Evolutionary conservation across 2,797 vertebrate genomes (phyloP).

Genomic region (Malacoctenus gilli): DNA sequence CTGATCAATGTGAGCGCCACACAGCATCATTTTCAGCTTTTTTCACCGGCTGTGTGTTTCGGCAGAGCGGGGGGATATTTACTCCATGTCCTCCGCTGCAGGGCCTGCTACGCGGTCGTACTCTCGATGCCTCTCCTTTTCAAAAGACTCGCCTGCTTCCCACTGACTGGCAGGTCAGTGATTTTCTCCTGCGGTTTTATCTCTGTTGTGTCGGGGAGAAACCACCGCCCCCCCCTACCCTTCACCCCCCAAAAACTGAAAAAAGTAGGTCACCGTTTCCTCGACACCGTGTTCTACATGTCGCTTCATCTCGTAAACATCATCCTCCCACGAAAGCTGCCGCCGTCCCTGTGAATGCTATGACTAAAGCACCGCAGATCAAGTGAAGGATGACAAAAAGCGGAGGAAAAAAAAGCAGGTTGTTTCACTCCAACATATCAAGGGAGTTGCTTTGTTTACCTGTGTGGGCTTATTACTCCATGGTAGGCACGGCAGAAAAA

Average conservation of each 20-base stretch:
- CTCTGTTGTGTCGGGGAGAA: too few species aligned
- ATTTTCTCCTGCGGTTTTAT: not conserved
- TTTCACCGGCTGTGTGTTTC: constrained; percentile 1
- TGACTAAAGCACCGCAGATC: constrained; percentile 63
- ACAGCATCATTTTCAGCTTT: constrained; percentile 12
- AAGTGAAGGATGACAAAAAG: constrained; percentile 70
- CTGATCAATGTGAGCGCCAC: not conserved
- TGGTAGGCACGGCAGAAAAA: constrained; percentile 39
- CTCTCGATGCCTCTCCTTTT: constrained; percentile 9
- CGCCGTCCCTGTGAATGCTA: constrained; percentile 25
- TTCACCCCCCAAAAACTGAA: not conserved
- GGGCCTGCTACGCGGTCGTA: constrained; percentile 6
- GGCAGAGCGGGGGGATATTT: not conserved
- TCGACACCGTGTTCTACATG: constrained; percentile 27
- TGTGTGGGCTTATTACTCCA: constrained; percentile 69
- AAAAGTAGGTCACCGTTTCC: constrained; percentile 66
- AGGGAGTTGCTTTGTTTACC: constrained; percentile 74
- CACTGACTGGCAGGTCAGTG: constrained; percentile 22
- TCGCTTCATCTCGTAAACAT: constrained; percentile 34
- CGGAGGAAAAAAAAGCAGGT: constrained; percentile 41
- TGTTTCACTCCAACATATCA: constrained; percentile 58
- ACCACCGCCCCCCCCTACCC: too few species aligned
- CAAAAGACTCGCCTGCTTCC: constrained; percentile 1
- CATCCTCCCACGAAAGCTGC: constrained; percentile 58
- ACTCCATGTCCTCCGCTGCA: not conserved